Conservation (phyloP, 2,113 vertebrate species). For the Sorex araneus region DNA sequence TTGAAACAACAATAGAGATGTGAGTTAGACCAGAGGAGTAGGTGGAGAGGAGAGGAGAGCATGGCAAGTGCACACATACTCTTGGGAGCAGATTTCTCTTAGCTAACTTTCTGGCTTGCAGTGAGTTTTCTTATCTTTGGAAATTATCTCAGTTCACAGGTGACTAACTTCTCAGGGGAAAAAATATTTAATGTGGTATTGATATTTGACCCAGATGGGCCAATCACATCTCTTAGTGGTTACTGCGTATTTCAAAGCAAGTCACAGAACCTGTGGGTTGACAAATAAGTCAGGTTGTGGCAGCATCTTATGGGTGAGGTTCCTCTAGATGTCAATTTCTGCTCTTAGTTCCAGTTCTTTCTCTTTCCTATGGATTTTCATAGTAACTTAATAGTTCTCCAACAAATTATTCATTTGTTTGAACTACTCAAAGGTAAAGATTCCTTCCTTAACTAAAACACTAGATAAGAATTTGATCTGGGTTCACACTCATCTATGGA, state of each 20-base stretch:
- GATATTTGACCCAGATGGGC: not conserved
- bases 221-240: not conserved
- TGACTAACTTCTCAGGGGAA: not conserved
- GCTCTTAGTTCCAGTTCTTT: not conserved
- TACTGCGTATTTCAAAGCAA: not conserved
- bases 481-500: no score
- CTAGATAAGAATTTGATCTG: not conserved
- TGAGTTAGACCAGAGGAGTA: not conserved
- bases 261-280: not conserved
- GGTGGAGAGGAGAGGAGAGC: not conserved
- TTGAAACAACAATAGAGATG: not conserved
- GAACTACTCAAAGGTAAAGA: not conserved
- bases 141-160: not conserved
- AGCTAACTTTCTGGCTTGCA: not conserved
- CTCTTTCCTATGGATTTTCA: not conserved
- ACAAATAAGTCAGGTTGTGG: not conserved
- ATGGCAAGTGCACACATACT: not conserved
- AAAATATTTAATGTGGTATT: not conserved
- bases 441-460: slow-evolving; percentile 12
- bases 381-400: not conserved
- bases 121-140: not conserved
- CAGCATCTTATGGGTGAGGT: not conserved
- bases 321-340: not conserved
- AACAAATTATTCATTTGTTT: not conserved
- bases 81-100: not conserved